Evolutionary conservation across 2,888 invertebrate genomes (phyloP), one percentile per base, ranked within the genome.

Genomic region (Ophraella communa): DNA sequence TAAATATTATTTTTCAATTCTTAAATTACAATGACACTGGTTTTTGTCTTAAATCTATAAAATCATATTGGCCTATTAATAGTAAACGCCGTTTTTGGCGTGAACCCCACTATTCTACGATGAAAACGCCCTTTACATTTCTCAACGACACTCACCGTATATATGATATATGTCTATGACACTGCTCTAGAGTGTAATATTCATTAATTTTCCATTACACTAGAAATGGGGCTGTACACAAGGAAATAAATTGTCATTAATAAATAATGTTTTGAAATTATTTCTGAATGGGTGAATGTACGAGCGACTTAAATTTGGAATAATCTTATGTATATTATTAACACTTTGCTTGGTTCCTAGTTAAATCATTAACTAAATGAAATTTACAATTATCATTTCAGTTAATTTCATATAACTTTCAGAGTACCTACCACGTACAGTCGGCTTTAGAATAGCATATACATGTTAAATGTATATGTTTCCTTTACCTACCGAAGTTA

Each of bases 131-230:
- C 58, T 18, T 17, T 24, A 51, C 58, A 59, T 59, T 59, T 59
- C 58, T 59, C 58, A 59, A 59, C 49, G 58, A 59, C 58, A 59
- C 58, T 59, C 58, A 47, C 45, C 45, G 51, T 51, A 45, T 51
- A 42, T 59, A 59, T 59, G 58, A 59, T 59, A 51, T 59, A 59
- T 59, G 58, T 59, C 39, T 21, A 21, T 23, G 58, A 23, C 58
- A 59, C 35, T 14, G 23, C 58, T 39, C 58, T 45, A 23, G 51
- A 59, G 58, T 49, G 58, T 39, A 59, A 59, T 59, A 59, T 59
- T 59, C 58, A 59, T 59, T 59, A 59, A 59, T 59, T 59, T 59
- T 59, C 35, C 58, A 59, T 59, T 59, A 59, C 45, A 21, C 20
- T 23, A 21, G 39, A 23, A 39, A 54, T 27, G 51, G 18, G 51